phyloP scores from a whole-genome alignment of 2,113 vertebrate genomes.

The Nothocercus julius region DNA sequence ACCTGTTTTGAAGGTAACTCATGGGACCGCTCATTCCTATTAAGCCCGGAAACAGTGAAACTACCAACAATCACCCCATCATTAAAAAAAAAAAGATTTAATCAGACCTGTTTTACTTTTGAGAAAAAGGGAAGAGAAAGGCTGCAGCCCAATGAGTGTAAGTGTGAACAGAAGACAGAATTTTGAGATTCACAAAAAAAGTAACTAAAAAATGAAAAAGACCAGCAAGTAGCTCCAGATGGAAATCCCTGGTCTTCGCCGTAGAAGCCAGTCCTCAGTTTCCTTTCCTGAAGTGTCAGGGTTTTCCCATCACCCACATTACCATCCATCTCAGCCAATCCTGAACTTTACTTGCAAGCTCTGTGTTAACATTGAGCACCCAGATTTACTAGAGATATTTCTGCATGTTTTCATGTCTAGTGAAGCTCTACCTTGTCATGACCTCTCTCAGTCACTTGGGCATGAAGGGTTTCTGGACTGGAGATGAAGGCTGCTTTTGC shows the following conservation, averaged over 20 bases:
- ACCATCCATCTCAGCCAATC: not conserved
- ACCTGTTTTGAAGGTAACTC: not conserved
- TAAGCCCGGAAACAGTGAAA: not conserved
- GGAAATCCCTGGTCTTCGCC: not conserved
- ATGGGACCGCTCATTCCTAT: not conserved
- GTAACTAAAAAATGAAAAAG: too few relatives aligned
- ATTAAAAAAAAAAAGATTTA: not conserved
- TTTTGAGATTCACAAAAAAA: not conserved
- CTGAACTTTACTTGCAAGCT: not conserved
- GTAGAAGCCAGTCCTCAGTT: not conserved
- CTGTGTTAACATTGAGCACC: not conserved
- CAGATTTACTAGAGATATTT: not conserved
- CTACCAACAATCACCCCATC: not conserved
- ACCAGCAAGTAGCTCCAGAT: not conserved
- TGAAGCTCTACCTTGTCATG: constrained; percentile 85
- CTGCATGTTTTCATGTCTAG: rapidly evolving
- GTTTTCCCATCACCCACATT: not conserved
- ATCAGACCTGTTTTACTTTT: not conserved
- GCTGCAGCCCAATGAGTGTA: not conserved
- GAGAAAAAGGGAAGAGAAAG: not conserved
- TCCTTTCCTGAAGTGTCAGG: not conserved
- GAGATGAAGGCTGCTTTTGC: not conserved
- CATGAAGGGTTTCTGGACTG: constrained; percentile 69
- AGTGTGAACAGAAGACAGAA: too few relatives aligned
- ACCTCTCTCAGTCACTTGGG: constrained; percentile 84